phyloP scores from a whole-genome alignment of 2,888 invertebrate species.

The Xiphydria camelus region DNA sequence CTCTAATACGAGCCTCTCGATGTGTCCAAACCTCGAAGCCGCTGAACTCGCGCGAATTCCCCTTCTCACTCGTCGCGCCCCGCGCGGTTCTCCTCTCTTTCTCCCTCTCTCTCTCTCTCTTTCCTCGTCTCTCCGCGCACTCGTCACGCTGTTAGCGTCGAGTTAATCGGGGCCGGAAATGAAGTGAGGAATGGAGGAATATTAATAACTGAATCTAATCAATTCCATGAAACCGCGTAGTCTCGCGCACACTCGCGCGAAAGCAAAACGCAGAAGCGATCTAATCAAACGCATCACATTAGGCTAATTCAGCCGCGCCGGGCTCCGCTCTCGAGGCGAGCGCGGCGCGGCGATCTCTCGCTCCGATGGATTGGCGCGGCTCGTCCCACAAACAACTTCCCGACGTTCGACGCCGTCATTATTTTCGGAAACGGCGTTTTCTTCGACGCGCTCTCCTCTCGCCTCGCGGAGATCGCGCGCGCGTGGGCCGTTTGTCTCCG shows the following conservation, averaged over 20 bases:
- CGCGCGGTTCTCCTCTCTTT: constrained; percentile 17
- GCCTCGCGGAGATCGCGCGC: neutral
- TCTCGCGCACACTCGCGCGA: constrained; percentile 4
- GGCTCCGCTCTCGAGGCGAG: too few species aligned
- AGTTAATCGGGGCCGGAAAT: constrained; percentile 55
- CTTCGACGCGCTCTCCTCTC: neutral
- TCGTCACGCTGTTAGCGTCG: constrained; percentile 54
- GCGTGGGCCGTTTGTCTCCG: constrained; percentile 32
- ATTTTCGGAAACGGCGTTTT: constrained; percentile 10
- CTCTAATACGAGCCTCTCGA: too few species aligned
- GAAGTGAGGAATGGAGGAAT: constrained; percentile 55
- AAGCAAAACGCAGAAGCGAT: constrained; percentile 28
- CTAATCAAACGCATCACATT: constrained; percentile 53
- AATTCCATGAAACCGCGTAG: constrained; percentile 46
- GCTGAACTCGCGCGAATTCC: too few species aligned
- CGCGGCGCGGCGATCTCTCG: neutral
- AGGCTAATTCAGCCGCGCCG: constrained; percentile 44
- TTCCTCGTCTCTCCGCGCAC: too few species aligned
- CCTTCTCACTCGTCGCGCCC: constrained; percentile 17
- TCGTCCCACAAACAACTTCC: too few species aligned
- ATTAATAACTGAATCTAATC: constrained; percentile 57
- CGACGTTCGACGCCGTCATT: constrained; percentile 8
- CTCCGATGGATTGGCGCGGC: constrained; percentile 17
- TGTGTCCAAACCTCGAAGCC: too few species aligned
- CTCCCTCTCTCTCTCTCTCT: neutral